A percentile compares a stretch with the other conserved stretches of the same genome.
phyloP scores from a whole-genome alignment of 2,113 vertebrate genomes.

The Saguinus imperator region DNA sequence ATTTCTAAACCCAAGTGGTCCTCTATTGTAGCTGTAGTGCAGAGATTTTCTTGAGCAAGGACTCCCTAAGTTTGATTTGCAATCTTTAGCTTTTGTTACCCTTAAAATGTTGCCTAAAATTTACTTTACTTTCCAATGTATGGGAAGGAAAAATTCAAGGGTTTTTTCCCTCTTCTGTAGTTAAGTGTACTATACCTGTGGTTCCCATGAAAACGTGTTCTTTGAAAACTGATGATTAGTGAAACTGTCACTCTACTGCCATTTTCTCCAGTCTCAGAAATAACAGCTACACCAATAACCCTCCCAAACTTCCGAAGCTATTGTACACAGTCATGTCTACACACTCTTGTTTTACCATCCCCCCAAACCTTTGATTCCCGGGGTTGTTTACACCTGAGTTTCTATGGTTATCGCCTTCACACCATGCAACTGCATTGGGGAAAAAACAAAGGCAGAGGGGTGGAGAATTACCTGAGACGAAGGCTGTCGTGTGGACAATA shows the following conservation, averaged over 20 bases:
- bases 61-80: not conserved
- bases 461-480: constrained; percentile 36
- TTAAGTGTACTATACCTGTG: not conserved
- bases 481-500: not conserved
- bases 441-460: not conserved
- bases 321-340: not conserved
- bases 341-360: not conserved
- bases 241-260: not conserved
- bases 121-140: not conserved
- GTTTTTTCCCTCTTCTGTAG: not conserved
- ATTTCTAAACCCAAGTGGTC: not conserved
- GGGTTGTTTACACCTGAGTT: not conserved
- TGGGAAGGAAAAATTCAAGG: not conserved
- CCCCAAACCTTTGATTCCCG: not conserved
- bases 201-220: not conserved
- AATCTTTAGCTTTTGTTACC: not conserved
- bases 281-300: not conserved
- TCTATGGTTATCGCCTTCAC: not conserved
- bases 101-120: constrained; percentile 37
- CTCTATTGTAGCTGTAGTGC: not conserved
- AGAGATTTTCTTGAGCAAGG: not conserved
- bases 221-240: constrained; percentile 12
- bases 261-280: not conserved
- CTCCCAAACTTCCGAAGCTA: not conserved
- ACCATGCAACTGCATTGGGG: not conserved